These are phyloP conservation scores for Drosophila paucipuncta DNA, from an alignment of 2,888 invertebrate genomes.

Conservation along the genomic window DNA sequence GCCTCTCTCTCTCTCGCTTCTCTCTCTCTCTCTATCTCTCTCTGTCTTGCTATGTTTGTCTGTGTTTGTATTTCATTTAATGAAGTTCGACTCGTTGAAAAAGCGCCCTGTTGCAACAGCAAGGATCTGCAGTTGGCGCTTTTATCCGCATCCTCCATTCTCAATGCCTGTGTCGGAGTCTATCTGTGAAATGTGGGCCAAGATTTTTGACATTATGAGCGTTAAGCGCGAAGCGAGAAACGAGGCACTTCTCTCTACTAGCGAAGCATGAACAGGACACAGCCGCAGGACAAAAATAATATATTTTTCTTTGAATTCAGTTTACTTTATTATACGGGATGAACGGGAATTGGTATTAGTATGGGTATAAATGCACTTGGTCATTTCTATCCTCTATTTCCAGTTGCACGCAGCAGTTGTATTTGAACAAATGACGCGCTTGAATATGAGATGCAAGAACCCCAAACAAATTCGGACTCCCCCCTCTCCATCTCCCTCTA, in stretches of 20 bases:
- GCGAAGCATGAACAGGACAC: constrained; percentile 62
- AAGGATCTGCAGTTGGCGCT: constrained; percentile 22
- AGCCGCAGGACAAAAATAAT: constrained; percentile 80
- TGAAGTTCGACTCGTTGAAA: constrained; percentile 17
- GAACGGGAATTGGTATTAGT: not conserved
- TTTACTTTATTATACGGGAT: constrained; percentile 39
- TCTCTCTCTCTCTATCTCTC: not conserved
- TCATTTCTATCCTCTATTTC: constrained; percentile 41
- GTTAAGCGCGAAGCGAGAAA: constrained; percentile 17
- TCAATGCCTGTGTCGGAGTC: constrained; percentile 16
- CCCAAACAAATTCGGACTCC: not conserved
- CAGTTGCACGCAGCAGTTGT: constrained; percentile 35
- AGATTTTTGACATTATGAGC: constrained; percentile 70
- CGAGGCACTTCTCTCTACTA: constrained; percentile 37
- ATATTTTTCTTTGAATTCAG: constrained; percentile 71
- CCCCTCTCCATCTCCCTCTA: not conserved
- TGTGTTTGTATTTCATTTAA: constrained; percentile 20
- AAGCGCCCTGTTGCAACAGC: constrained; percentile 1
- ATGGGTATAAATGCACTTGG: constrained; percentile 9
- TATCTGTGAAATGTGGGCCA: constrained; percentile 67
- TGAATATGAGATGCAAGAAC: constrained; percentile 41
- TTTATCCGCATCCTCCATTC: constrained; percentile 28
- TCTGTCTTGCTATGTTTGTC: not conserved
- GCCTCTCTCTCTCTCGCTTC: not conserved
- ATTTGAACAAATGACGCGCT: constrained; percentile 67